Base-by-base conservation (phyloP, 2,113 vertebrate species). In the Corythaixoides concolor region DNA sequence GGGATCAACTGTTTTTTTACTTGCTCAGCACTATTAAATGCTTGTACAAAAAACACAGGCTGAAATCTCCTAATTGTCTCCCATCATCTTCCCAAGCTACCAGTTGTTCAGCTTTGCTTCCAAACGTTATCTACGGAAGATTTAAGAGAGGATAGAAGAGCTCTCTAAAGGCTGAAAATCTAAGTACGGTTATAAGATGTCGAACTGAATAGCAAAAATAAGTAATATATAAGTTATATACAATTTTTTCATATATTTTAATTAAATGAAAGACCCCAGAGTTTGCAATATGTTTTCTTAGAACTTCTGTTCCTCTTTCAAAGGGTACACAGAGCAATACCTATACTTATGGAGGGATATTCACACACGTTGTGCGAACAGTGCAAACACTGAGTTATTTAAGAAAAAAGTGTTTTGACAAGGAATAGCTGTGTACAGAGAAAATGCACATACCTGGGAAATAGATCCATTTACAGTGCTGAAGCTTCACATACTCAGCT, bases 361-460 rank as follows among this genome's bases (percentile, higher is more conserved):
- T 88, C 70, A 55, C 64, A 47, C 53, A 70, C 24, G 15, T 78
- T 79, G 15, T 79, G 30, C 68, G 53, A 79, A 50, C 30, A 83
- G 28, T 76, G 66, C 70, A 95, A 94, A 89, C 84, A 76, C 35
- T 8, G 79, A 90, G 60, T 84, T 93, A 85, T 91, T 80, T 89
- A 89, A 85, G 74, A 84, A 45, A 67, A 66, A 89, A 43, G 39
- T 79, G 69, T 92, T 94, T 95, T 89, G 72, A 84, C 73, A 74
- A 79, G 21, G 23, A 89, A 62, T 72, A 73, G 22, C 53, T 91
- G 35, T 64, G 49, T 81, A 26, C 43, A 78, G 76, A 84, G 69
- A 55, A 92, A 76, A 89, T 45, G 37, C 49, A 88, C 12, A 1
- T 87, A 55, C 60, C 89, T 92, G 77, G 81, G 53, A 76, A 90